A percentile compares a stretch with the other conserved stretches of the same genome.
Conservation (phyloP, 1,140 invertebrate genomes). For the Drosophila bifasciata region DNA sequence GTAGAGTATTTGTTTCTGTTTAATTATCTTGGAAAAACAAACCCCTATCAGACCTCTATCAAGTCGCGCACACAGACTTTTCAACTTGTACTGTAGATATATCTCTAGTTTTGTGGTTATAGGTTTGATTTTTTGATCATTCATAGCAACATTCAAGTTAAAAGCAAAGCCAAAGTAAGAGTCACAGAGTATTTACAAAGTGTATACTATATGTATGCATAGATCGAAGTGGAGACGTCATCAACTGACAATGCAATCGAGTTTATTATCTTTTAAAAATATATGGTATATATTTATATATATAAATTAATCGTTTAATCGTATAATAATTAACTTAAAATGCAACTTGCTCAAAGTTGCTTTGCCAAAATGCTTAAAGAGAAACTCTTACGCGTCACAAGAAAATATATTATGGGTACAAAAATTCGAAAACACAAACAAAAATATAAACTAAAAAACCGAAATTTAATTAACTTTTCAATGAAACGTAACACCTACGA, state of each 20-base stretch:
- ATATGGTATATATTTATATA: conserved; percentile 39
- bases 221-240: conserved; percentile 27
- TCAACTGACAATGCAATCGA: conserved; percentile 43
- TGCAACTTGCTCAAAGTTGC: conserved; percentile 64
- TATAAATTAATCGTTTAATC: conserved; percentile 66
- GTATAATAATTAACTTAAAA: conserved; percentile 64
- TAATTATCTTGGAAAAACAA: background rate
- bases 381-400: conserved; percentile 34
- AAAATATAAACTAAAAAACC: conserved; percentile 46
- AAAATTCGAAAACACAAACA: conserved; percentile 51
- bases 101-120: conserved; percentile 19
- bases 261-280: conserved; percentile 52
- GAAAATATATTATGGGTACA: background rate
- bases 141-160: background rate
- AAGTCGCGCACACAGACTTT: conserved; percentile 27
- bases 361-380: conserved; percentile 51
- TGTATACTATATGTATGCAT: conserved; percentile 8
- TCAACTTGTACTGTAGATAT: conserved; percentile 33
- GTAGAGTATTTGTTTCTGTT: background rate
- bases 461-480: conserved; percentile 36
- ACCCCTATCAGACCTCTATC: conserved; percentile 14
- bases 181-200: conserved; percentile 44
- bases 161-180: conserved; percentile 37
- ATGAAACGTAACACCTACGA: conserved; percentile 68
- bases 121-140: conserved; percentile 6